phyloP scores from a whole-genome alignment of 2,113 vertebrate genomes.

The Cisticola juncidis region DNA sequence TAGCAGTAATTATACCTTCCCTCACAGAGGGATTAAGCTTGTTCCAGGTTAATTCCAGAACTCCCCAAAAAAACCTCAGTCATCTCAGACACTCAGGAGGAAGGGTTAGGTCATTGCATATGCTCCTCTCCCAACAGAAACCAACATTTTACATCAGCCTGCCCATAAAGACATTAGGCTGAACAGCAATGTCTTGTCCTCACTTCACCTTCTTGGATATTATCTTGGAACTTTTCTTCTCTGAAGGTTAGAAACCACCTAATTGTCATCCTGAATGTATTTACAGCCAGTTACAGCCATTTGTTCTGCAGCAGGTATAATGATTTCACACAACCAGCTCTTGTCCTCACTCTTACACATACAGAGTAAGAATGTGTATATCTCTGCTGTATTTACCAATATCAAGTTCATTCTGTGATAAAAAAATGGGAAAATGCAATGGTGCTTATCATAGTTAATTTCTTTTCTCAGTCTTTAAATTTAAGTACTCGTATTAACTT shows the following conservation, averaged over 20 bases:
- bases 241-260: constrained; percentile 13
- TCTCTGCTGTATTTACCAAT: neutral
- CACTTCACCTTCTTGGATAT: neutral
- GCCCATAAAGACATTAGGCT: neutral
- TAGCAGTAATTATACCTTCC: neutral
- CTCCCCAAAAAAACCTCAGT: neutral
- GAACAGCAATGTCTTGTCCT: neutral
- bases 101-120: neutral
- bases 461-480: neutral
- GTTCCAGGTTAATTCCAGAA: neutral
- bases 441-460: neutral
- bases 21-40: neutral
- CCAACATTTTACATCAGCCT: neutral
- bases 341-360: neutral
- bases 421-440: neutral
- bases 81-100: neutral
- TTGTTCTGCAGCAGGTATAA: neutral
- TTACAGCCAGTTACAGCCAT: neutral
- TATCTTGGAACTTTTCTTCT: neutral
- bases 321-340: neutral
- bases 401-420: neutral
- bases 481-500: neutral
- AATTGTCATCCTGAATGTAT: neutral
- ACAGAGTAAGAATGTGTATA: too few species aligned
- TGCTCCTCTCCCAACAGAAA: neutral